Base-by-base conservation (phyloP, 2,797 vertebrate species). In the Xerus rutilus region DNA sequence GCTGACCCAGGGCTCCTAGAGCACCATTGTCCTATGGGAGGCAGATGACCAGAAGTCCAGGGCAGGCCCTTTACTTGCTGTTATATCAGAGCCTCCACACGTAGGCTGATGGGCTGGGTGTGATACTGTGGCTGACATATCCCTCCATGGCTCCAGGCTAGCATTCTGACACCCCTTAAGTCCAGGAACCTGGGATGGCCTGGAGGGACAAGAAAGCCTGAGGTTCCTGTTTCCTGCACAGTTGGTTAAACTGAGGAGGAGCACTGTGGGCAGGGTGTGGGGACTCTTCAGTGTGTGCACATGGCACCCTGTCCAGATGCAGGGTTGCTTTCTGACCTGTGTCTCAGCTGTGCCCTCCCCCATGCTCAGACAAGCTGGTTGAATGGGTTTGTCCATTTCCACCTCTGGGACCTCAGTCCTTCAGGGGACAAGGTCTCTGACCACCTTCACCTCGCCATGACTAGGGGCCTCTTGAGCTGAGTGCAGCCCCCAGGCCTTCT, bases 351-450 rank as follows among this genome's bases (percentile, higher is more conserved):
- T 0, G 4, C 32, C 52, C 43, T 54, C 13, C 28, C 64, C 23
- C 7, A 0, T 0, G 3, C 93, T 85, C 72, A 67, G 86, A 2
- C 0, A 2, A 45, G 59, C 77, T 35, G 4, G 9, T 0, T 15
- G 32, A 59, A 52, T 17, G 9, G 18, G 69, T n/a, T 7, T 76
- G 11, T 74, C 17, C 52, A 39, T 59, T 43, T 85, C 43, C 3
- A 43, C 21, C 21, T n/a, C 47, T 8, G 21, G 62, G 54, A 90
- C 76, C 43, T 28, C 52, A 18, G 10, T 28, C 11, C 21, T 70
- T 86, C 35, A 28, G 82, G 15, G 25, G 43, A 14, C 15, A 30
- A 28, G 28, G 20, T 23, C n/a, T 39, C n/a, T 67, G 86, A 49
- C 8, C 30, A 64, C 43, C 47, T 54, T 59, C 9, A 25, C 1